Evolutionary conservation across 2,113 vertebrate genomes (phyloP).

Genomic region (Vimba vimba): DNA sequence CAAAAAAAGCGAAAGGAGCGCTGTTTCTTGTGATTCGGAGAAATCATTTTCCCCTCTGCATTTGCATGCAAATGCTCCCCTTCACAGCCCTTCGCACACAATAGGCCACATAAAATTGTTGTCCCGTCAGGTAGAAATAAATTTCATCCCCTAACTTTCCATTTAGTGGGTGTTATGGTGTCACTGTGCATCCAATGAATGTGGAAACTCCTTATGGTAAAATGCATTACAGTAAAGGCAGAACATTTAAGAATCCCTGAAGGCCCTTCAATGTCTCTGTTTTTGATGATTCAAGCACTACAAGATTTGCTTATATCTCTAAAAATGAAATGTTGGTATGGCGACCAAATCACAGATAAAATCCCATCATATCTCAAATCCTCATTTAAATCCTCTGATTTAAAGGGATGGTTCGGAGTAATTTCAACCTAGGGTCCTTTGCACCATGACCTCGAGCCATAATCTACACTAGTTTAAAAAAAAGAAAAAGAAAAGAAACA

Average conservation of each 20-base stretch:
- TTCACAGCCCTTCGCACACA: constrained; percentile 67
- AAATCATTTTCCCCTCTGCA: constrained; percentile 65
- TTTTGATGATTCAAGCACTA: constrained; percentile 31
- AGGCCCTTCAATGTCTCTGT: background rate
- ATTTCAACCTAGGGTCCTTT: too few relatives aligned
- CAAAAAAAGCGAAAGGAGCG: background rate
- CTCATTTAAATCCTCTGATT: background rate
- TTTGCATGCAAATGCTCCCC: constrained; percentile 74
- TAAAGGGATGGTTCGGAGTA: background rate
- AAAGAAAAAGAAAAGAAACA: background rate
- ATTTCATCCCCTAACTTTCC: constrained; percentile 46
- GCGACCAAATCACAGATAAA: constrained; percentile 1
- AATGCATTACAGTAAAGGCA: background rate
- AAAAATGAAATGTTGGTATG: constrained; percentile 6
- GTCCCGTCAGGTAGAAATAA: constrained; percentile 64
- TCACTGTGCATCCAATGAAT: constrained; percentile 39
- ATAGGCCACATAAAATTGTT: constrained; percentile 71
- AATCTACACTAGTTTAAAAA: background rate
- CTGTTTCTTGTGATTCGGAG: constrained; percentile 53
- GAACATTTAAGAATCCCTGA: background rate
- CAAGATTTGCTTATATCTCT: constrained; percentile 16
- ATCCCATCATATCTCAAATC: background rate
- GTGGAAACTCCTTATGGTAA: constrained; percentile 22
- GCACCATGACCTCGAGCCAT: background rate
- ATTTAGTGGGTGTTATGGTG: constrained; percentile 46